These are phyloP conservation scores for Colletes collaris DNA, from an alignment of 2,888 invertebrate genomes.

Conservation along the genomic window DNA sequence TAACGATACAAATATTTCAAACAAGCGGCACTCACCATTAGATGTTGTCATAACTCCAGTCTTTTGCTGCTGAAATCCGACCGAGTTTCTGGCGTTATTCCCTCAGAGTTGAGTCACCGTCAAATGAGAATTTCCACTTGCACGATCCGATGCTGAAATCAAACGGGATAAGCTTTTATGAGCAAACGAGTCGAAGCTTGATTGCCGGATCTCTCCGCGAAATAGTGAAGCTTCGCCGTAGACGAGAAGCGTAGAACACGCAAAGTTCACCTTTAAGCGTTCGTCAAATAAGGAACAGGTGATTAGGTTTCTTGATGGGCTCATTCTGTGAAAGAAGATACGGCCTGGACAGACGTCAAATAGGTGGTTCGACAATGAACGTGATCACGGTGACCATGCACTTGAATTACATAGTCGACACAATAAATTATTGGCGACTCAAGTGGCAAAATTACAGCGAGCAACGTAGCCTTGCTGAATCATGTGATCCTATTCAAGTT, in stretches of 20 bases:
- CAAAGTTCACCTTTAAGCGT: background rate
- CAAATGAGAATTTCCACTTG: constrained; percentile 20
- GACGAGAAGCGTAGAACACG: background rate
- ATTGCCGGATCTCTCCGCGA: too few species aligned
- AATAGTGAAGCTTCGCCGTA: background rate
- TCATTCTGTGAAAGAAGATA: constrained; percentile 43
- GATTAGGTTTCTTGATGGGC: constrained; percentile 17
- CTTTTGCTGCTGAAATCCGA: constrained; percentile 5
- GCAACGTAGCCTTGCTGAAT: constrained; percentile 17
- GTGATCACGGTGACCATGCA: constrained; percentile 58
- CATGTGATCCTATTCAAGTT: constrained; percentile 20
- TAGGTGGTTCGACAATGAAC: constrained; percentile 35
- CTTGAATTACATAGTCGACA: constrained; percentile 58
- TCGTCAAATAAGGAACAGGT: constrained; percentile 14
- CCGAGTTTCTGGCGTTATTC: constrained; percentile 3
- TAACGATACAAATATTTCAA: too few species aligned
- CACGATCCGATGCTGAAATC: constrained; percentile 30
- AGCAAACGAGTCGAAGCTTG: too few species aligned
- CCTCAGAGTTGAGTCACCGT: constrained; percentile 31
- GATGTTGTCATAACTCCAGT: constrained; percentile 76
- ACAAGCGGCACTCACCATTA: constrained; percentile 68
- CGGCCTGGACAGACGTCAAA: constrained; percentile 17
- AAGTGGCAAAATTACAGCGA: constrained; percentile 41
- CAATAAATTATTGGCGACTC: constrained; percentile 47
- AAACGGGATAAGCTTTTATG: background rate